Conservation (phyloP, 1,140 invertebrate species). For the Solenopsis fugax region DNA sequence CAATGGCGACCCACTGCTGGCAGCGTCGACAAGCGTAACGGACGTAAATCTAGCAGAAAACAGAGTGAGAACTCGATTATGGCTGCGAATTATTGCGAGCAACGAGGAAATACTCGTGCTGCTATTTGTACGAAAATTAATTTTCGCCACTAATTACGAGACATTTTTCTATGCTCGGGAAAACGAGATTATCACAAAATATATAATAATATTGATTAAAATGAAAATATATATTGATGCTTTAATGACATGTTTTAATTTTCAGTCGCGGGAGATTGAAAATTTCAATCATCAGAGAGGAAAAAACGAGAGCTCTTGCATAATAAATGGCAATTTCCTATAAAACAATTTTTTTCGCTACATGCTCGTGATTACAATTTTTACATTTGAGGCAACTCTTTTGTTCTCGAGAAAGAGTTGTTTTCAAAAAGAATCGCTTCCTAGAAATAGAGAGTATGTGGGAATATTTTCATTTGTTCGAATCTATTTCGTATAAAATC, state of each 20-base stretch:
- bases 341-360: constrained; percentile 3
- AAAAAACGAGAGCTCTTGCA: neutral
- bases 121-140: constrained; percentile 12
- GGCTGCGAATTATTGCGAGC: neutral
- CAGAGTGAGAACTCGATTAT: constrained; percentile 33
- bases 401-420: constrained; percentile 63
- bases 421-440: constrained; percentile 36
- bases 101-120: neutral
- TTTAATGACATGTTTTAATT: neutral
- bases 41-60: constrained; percentile 50
- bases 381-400: constrained; percentile 45
- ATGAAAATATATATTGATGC: constrained; percentile 12
- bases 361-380: constrained; percentile 51
- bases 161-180: neutral
- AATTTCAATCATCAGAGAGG: neutral
- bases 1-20: constrained; percentile 13
- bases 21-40: constrained; percentile 32
- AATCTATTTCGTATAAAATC: neutral
- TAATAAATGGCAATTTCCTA: neutral
- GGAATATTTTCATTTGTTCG: constrained; percentile 29
- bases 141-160: constrained; percentile 1
- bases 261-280: neutral
- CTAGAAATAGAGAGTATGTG: constrained; percentile 36
- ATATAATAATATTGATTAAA: neutral
- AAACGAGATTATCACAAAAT: neutral